Base-by-base conservation (phyloP, 2,797 vertebrate species). In the Nasua narica region DNA sequence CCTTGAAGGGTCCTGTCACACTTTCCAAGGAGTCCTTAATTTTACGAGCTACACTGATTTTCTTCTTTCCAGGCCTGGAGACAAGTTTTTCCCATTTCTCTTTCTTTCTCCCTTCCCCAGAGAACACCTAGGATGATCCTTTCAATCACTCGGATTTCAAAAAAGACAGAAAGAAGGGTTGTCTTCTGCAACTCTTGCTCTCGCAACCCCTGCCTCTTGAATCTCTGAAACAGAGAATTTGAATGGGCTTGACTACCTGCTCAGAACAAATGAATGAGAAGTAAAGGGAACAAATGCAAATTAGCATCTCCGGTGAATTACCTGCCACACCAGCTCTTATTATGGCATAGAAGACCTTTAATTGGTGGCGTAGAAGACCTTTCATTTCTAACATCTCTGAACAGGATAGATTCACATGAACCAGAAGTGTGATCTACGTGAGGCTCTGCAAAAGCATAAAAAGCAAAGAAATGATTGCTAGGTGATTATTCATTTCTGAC, bases 131-230 rank as follows among this genome's bases (percentile, higher is more conserved):
- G 70, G 76, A 37, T 72, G 35, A 93, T 87, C 84, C 91, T 96
- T 91, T 90, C 70, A 97, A 62, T 96, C 83, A 90, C 7, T 95
- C 85, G 84, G 35, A 84, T 96, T 97, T 97, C 69, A 88, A 85
- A 94, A 94, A 83, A 83, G 54, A 67, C 58, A 87, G 65, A 35
- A 48, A 50, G 43, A 88, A 78, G 13, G 12, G 21, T n/a, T 90
- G 25, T 54, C 40, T 96, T 89, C 25, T 58, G 50, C 43, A 87
- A 43, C 25, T 70, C 62, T 58, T 94, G 50, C 29, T 72, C 50
- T 56, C 88, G 40, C 50, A 67, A 76, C 7, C 10, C 12, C 69
- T 58, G 35, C 25, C 60, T 90, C 82, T 92, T 60, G n/a, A 94
- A 37, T 82, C 50, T 92, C 67, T 87, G 74, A 92, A 65, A 65